Evolutionary conservation across 2,888 invertebrate species (phyloP), one percentile per base, ranked within the genome.

Genomic region (Melanophora roralis): DNA sequence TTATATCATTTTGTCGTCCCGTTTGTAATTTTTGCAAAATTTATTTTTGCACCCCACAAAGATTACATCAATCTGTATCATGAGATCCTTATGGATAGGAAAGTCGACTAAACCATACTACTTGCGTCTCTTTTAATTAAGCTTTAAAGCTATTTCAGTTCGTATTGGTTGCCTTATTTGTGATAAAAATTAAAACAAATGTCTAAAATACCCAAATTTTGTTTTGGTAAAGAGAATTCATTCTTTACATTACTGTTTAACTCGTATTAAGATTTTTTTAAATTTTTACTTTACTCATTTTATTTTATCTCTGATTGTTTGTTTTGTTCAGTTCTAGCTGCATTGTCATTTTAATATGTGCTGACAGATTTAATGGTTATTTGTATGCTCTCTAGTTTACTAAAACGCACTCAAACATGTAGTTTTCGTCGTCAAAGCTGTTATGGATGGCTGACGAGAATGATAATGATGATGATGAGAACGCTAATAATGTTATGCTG

Each of bases 351-450:
- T 82, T 82, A 83, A 83, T 82, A 81, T 83, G 82, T 78, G 83
- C 78, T 83, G 84, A 84, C 83, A 83, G 83, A 82, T 82, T 83
- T 83, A 83, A 83, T 84, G 83, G 83, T 83, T 84, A 83, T 84
- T 83, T 83, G 83, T 83, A 82, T 77, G 82, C 80, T 72, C 67
- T 71, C 80, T 62, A 71, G 65, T 75, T 75, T 71, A 59, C 55
- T 47, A 49, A 65, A 60, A 78, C 62, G 74, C 60, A 79, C 60
- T 49, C 65, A 74, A 64, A 45, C 64, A 53, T 40, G 34, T 53
- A 51, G 65, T 65, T 51, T 38, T 60, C 21, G 27, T 62, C 59
- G 67, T 73, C 68, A 55, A 23, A 47, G 53, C 21, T 23, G 62
- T 77, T 72, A 27, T 32, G 67, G 59, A 76, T 62, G 76, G 76